These are phyloP conservation scores for Heterocephalus glaber DNA, from an alignment of 2,113 vertebrate species.

Conservation along the genomic window DNA sequence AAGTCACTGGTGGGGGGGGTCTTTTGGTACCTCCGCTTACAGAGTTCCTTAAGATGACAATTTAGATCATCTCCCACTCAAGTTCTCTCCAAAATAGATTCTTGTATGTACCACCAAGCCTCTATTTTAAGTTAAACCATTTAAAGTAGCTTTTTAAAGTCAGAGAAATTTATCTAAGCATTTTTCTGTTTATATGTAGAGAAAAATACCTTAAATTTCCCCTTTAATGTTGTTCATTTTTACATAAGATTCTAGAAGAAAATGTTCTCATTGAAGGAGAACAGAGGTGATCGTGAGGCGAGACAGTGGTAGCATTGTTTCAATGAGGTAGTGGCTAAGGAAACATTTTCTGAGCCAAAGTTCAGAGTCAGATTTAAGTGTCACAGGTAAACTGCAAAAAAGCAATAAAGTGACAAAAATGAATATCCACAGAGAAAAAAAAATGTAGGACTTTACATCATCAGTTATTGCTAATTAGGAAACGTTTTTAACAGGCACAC, in stretches of 20 bases:
- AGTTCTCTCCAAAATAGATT: neutral
- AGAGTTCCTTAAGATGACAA: neutral
- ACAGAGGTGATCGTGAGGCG: accelerated
- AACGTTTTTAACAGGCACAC: neutral
- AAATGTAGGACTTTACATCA: constrained; percentile 5
- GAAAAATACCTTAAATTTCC: neutral
- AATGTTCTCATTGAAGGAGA: neutral
- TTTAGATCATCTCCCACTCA: neutral
- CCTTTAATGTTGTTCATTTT: neutral
- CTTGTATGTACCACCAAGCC: neutral
- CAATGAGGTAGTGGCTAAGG: neutral
- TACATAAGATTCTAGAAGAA: neutral
- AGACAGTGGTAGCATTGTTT: neutral
- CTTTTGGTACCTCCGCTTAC: neutral
- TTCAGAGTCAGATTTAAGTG: neutral
- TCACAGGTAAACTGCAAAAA: neutral
- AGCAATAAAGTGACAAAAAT: constrained; percentile 35
- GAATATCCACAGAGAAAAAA: neutral
- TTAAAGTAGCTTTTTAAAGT: constrained; percentile 40
- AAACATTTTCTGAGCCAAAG: constrained; percentile 24
- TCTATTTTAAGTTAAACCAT: neutral
- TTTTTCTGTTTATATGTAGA: neutral
- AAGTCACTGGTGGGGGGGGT: no score
- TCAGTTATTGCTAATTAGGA: constrained; percentile 12
- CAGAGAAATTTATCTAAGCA: neutral